Evolutionary conservation across 2,113 vertebrate genomes (phyloP).

Genomic region (Trematocara unimaculatum): DNA sequence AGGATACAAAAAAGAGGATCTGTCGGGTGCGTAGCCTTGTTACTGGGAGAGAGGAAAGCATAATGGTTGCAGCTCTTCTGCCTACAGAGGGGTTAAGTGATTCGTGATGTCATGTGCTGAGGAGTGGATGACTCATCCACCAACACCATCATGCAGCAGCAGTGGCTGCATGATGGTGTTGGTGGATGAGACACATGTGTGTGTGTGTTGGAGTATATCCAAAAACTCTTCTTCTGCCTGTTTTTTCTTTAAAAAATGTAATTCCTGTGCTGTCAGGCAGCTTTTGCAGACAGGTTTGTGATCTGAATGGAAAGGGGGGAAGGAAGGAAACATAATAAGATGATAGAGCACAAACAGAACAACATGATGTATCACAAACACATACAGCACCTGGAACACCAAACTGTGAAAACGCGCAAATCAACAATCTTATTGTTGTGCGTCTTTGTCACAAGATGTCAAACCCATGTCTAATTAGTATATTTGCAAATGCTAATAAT

Average conservation of each 20-base stretch:
- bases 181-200: neutral
- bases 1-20: neutral
- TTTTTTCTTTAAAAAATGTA: neutral
- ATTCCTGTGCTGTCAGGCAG: neutral
- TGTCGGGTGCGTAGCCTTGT: neutral
- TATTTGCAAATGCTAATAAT: neutral
- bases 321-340: neutral
- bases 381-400: neutral
- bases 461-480: neutral
- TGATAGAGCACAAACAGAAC: neutral
- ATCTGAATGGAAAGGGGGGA: neutral
- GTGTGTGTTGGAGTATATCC: neutral
- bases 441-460: neutral
- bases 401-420: neutral
- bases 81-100: slow-evolving; percentile 66
- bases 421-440: neutral
- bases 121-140: slow-evolving; percentile 71
- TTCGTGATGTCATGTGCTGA: slow-evolving; percentile 72
- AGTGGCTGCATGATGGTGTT: slow-evolving; percentile 2
- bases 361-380: rapidly evolving
- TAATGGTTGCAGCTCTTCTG: slow-evolving; percentile 40
- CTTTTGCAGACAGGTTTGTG: neutral
- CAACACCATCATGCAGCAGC: slow-evolving; percentile 59
- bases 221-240: neutral
- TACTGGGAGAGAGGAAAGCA: neutral